phyloP scores from a whole-genome alignment of 1,140 invertebrate genomes.

The Adelges cooleyi region DNA sequence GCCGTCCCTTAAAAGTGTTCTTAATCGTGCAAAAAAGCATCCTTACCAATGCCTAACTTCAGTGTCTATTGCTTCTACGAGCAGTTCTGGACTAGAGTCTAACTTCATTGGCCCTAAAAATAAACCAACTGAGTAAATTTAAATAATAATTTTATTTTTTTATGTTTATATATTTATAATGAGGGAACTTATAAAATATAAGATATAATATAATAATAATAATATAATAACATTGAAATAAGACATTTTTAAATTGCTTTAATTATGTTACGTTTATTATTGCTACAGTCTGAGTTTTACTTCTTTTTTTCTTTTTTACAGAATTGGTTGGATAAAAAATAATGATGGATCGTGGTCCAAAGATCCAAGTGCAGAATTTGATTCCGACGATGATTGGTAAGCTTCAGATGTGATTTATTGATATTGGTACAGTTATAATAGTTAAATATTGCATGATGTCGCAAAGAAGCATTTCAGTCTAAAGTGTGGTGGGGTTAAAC shows the following conservation, averaged over 20 bases:
- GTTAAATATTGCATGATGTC: not conserved
- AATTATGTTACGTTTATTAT: constrained; percentile 10
- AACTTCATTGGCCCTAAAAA: not conserved
- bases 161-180: not conserved
- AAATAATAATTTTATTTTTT: not conserved
- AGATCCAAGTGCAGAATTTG: constrained; percentile 33
- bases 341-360: constrained; percentile 32
- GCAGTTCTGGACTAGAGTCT: not conserved
- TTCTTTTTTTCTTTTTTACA: constrained; percentile 17
- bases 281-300: too few species aligned
- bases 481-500: too few species aligned
- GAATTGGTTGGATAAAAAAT: constrained; percentile 34
- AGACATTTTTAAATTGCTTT: too few species aligned
- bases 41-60: not conserved
- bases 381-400: constrained; percentile 31
- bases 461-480: not conserved
- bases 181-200: not conserved
- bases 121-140: not conserved
- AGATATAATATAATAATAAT: not conserved
- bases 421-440: not conserved
- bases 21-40: not conserved
- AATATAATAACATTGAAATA: not conserved
- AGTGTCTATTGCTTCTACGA: not conserved
- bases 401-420: not conserved
- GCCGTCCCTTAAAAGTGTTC: not conserved